phyloP scores from a whole-genome alignment of 2,888 invertebrate genomes.

The Melieria crassipennis region DNA sequence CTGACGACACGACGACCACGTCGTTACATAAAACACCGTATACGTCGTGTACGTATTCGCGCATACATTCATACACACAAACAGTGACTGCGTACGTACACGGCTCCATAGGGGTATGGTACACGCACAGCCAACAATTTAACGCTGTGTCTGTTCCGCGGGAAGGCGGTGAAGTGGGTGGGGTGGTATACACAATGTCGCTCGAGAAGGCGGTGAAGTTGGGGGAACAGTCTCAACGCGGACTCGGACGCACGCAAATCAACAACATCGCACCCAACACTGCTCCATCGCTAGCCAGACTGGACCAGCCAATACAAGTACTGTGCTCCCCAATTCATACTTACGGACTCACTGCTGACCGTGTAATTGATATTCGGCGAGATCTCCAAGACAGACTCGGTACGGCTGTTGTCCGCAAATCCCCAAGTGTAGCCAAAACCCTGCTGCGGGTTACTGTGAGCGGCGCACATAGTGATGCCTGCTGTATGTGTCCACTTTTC shows the following conservation, averaged over 20 bases:
- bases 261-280: no score
- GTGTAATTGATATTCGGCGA: constrained; percentile 67
- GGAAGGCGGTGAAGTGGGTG: constrained; percentile 10
- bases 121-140: constrained; percentile 5
- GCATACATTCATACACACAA: constrained; percentile 41
- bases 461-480: constrained; percentile 62
- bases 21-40: constrained; percentile 52
- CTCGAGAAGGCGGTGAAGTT: constrained; percentile 14
- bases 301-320: no score
- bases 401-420: constrained; percentile 65
- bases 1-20: constrained; percentile 13
- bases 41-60: constrained; percentile 46
- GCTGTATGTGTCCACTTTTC: constrained; percentile 8
- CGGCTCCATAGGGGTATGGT: background rate
- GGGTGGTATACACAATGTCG: constrained; percentile 14
- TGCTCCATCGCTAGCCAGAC: no score
- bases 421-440: constrained; percentile 66
- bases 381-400: constrained; percentile 66
- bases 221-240: constrained; percentile 4
- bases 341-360: constrained; percentile 67
- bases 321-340: constrained; percentile 38
- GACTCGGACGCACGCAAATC: no score
- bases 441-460: constrained; percentile 65
- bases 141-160: constrained; percentile 19
- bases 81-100: constrained; percentile 4